phyloP scores from a whole-genome alignment of 2,888 invertebrate species.

The Ptilodon capucinus region DNA sequence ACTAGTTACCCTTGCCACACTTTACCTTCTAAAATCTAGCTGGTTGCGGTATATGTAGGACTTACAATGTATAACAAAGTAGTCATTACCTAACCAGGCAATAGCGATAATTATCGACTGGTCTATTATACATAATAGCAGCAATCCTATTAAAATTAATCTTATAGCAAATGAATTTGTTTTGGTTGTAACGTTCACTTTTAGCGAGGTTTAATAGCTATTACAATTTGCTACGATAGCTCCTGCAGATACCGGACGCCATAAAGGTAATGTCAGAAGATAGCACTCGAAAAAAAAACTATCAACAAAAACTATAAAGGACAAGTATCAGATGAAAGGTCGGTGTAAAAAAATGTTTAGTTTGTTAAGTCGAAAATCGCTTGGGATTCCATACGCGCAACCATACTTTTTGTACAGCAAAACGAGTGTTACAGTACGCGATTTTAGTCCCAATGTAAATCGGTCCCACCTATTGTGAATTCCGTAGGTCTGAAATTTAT shows the following conservation, averaged over 20 bases:
- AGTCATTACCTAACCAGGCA: conserved; percentile 4
- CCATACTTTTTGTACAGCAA: conserved; percentile 51
- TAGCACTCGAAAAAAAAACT: conserved; percentile 71
- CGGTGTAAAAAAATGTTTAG: conserved; percentile 59
- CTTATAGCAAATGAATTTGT: conserved; percentile 61
- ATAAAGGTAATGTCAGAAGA: conserved; percentile 74
- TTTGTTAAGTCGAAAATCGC: conserved; percentile 60
- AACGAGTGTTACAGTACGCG: conserved; percentile 54
- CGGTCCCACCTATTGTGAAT: conserved; percentile 79
- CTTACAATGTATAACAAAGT: conserved; percentile 14
- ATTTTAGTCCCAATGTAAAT: conserved; percentile 62
- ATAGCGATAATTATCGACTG: conserved; percentile 11
- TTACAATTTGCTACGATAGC: conserved; percentile 75
- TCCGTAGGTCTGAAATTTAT: conserved; percentile 80
- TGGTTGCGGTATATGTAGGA: conserved; percentile 2
- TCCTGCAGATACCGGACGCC: conserved; percentile 66
- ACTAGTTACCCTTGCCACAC: conserved; percentile 17
- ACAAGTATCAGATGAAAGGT: conserved; percentile 70
- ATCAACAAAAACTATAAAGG: conserved; percentile 74
- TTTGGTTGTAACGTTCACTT: conserved; percentile 58
- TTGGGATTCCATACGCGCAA: conserved; percentile 40
- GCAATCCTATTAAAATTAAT: conserved; percentile 46
- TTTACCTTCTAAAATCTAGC: conserved; percentile 8
- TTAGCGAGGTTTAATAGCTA: conserved; percentile 65
- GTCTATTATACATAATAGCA: conserved; percentile 25